These are phyloP conservation scores for Brachyhypopomus occidentalis DNA, from an alignment of 2,113 vertebrate species.

Conservation along the genomic window DNA sequence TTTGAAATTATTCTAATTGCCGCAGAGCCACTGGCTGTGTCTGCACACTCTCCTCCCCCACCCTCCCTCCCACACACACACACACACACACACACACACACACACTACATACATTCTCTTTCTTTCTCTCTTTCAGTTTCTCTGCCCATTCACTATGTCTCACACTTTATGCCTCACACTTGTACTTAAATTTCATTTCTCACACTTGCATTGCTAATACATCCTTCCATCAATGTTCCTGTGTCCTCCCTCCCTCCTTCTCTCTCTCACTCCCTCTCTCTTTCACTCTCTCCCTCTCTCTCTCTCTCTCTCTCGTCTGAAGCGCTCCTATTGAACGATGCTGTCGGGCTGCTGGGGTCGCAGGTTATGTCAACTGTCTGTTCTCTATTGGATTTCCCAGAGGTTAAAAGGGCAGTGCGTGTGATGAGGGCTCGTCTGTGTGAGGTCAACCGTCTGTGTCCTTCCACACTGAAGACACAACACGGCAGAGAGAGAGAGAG, in stretches of 20 bases:
- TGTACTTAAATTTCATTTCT: constrained; percentile 56
- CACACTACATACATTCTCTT: constrained; percentile 26
- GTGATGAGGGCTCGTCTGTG: constrained; percentile 41
- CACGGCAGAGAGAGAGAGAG: neutral
- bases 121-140: constrained; percentile 34
- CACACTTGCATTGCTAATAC: constrained; percentile 46
- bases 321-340: neutral
- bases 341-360: constrained; percentile 26
- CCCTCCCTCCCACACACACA: neutral
- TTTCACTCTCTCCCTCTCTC: neutral
- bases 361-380: constrained; percentile 46
- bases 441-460: constrained; percentile 44
- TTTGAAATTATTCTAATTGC: constrained; percentile 60
- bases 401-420: constrained; percentile 49
- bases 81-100: constrained; percentile 4
- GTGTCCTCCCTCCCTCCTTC: constrained; percentile 25
- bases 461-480: constrained; percentile 38
- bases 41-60: constrained; percentile 22
- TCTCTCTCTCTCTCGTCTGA: constrained; percentile 17
- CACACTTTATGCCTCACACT: constrained; percentile 42
- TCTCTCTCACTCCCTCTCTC: constrained; percentile 42
- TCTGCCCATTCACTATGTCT: constrained; percentile 45
- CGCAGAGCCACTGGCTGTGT: constrained; percentile 42
- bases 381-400: constrained; percentile 44
- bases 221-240: constrained; percentile 39